phyloP scores from a whole-genome alignment of 2,888 invertebrate species.

The Zaprionus obscuricornis region DNA sequence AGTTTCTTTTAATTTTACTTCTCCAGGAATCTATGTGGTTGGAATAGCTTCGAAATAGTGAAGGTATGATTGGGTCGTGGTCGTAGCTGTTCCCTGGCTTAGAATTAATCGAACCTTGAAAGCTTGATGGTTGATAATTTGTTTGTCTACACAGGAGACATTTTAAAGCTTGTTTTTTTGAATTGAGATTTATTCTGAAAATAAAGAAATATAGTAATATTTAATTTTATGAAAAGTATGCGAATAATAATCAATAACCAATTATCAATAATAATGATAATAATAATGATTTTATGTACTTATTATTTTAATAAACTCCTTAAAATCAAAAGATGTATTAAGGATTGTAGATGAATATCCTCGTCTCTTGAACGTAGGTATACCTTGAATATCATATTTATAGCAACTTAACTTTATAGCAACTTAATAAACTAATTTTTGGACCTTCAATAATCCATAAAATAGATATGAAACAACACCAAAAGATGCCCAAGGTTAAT shows the following conservation, averaged over 20 bases:
- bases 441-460: too few relatives aligned
- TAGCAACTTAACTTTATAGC: too few relatives aligned
- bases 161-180: constrained; percentile 45
- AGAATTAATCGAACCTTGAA: constrained; percentile 21
- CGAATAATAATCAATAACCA: neutral
- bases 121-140: constrained; percentile 41
- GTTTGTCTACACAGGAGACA: constrained; percentile 49
- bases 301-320: too few relatives aligned
- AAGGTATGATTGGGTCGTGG: constrained; percentile 24
- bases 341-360: too few relatives aligned
- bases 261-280: neutral
- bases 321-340: too few relatives aligned
- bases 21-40: constrained; percentile 58
- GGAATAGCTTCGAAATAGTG: constrained; percentile 43
- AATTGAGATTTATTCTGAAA: constrained; percentile 47
- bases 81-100: constrained; percentile 8
- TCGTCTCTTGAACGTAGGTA: too few relatives aligned
- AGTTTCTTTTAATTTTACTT: constrained; percentile 65
- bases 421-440: too few relatives aligned
- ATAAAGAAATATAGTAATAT: neutral
- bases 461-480: too few relatives aligned
- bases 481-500: too few relatives aligned
- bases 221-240: neutral
- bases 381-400: too few relatives aligned
- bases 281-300: too few relatives aligned